Evolutionary conservation across 1,140 invertebrate genomes (phyloP).

Genomic region (Thaumatotibia leucotreta): DNA sequence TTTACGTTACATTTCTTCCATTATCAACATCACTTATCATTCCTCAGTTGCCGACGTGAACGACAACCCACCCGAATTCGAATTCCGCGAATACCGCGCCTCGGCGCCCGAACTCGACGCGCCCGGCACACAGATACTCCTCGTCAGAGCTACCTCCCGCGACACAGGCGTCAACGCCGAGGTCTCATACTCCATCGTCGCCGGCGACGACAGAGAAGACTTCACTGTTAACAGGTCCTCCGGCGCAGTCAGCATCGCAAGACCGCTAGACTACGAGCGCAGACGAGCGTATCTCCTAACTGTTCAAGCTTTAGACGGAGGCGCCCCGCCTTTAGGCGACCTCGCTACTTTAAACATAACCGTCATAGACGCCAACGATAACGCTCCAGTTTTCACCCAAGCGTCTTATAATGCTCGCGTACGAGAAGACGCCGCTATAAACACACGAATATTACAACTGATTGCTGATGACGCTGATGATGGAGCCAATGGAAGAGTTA

Average conservation of each 20-base stretch:
- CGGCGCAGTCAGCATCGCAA: slow-evolving; percentile 86
- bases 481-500: slow-evolving; percentile 85
- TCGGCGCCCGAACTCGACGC: slow-evolving; percentile 85
- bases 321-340: slow-evolving; percentile 89
- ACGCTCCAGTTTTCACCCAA: slow-evolving; percentile 89
- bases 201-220: slow-evolving; percentile 92
- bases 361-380: slow-evolving; percentile 93
- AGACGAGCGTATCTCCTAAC: slow-evolving; percentile 92
- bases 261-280: slow-evolving; percentile 90
- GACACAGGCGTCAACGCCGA: slow-evolving; percentile 96
- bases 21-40: background rate
- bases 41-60: slow-evolving; percentile 83
- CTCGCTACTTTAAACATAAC: slow-evolving; percentile 93
- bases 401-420: slow-evolving; percentile 87
- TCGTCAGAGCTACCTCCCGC: slow-evolving; percentile 92
- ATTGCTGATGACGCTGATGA: slow-evolving; percentile 89
- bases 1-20: too few relatives aligned
- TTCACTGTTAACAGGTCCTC: slow-evolving; percentile 86
- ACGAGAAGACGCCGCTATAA: slow-evolving; percentile 85
- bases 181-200: slow-evolving; percentile 92
- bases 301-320: slow-evolving; percentile 92
- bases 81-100: slow-evolving; percentile 85
- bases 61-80: slow-evolving; percentile 96
- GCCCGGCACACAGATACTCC: slow-evolving; percentile 85
- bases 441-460: slow-evolving; percentile 84